Percentiles rank a stretch among this genome's conserved stretches.
Evolutionary conservation across 2,888 invertebrate species (phyloP).

Genomic region (Zhuqinia jingwanae): DNA sequence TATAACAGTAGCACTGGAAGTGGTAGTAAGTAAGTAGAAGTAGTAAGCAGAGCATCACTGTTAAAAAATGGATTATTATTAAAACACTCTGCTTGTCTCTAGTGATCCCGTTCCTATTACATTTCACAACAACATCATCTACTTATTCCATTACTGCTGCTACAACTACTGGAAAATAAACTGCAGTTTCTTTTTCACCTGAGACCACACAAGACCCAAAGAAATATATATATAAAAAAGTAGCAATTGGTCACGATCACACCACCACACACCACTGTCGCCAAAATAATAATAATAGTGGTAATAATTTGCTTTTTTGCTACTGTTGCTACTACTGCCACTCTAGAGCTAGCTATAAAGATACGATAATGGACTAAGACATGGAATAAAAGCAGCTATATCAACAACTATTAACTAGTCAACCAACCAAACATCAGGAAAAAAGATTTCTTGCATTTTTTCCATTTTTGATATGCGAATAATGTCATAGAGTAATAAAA

Average conservation of each 20-base stretch:
- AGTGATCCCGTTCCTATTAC: constrained; percentile 36
- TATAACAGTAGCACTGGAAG: constrained; percentile 12
- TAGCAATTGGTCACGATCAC: background rate
- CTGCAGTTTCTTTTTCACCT: constrained; percentile 18
- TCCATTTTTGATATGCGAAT: constrained; percentile 2
- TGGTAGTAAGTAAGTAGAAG: constrained; percentile 15
- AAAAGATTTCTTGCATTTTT: constrained; percentile 14
- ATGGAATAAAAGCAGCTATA: background rate
- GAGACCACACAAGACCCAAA: background rate
- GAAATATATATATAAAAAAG: background rate
- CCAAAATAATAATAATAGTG: too few relatives aligned
- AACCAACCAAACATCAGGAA: background rate
- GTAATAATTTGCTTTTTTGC: constrained; percentile 1
- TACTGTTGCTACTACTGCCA: background rate
- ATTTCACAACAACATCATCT: constrained; percentile 1
- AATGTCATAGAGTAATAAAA: too few relatives aligned
- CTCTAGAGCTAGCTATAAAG: background rate
- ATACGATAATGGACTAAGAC: constrained; percentile 8
- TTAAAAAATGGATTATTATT: constrained; percentile 56
- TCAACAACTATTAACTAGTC: too few relatives aligned
- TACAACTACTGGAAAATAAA: background rate
- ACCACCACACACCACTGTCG: background rate
- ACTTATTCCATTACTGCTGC: constrained; percentile 3
- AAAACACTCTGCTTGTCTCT: constrained; percentile 36
- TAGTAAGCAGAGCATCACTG: constrained; percentile 24